Conservation (phyloP, 2,113 vertebrate genomes). For the Rhinopomastus cyanomelas region DNA sequence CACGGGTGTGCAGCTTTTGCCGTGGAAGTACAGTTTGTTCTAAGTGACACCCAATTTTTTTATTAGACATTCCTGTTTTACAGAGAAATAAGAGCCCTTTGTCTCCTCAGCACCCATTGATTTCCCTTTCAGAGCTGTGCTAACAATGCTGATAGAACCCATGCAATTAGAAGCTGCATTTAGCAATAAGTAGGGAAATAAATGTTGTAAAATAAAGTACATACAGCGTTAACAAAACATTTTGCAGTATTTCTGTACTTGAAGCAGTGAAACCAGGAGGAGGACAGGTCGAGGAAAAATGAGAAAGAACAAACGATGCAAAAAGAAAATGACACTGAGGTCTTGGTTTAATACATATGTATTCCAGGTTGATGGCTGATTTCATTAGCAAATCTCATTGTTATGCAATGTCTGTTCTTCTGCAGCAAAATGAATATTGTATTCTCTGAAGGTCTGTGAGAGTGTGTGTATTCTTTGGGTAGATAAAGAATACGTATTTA, state of each 20-base stretch:
- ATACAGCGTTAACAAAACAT: constrained; percentile 25
- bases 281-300: constrained; percentile 74
- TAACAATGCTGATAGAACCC: constrained; percentile 64
- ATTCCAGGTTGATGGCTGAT: constrained; percentile 99
- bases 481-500: constrained; percentile 59
- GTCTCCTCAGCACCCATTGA: constrained; percentile 64
- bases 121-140: constrained; percentile 53
- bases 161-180: constrained; percentile 57
- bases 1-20: background rate
- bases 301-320: constrained; percentile 90
- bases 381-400: constrained; percentile 99
- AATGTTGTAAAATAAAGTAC: constrained; percentile 52
- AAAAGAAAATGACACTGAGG: constrained; percentile 94
- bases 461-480: constrained; percentile 60
- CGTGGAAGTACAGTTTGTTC: constrained; percentile 26
- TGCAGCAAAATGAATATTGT: constrained; percentile 99
- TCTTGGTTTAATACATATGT: constrained; percentile 97
- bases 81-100: constrained; percentile 58
- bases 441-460: constrained; percentile 80
- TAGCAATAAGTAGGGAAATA: constrained; percentile 24
- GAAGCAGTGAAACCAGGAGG: constrained; percentile 64
- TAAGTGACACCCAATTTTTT: background rate
- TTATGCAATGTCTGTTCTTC: constrained; percentile 99
- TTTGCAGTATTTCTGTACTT: constrained; percentile 56
- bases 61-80: constrained; percentile 30